Evolutionary conservation across 2,113 vertebrate species (phyloP).

Genomic region (Coptodon bakossiorum): DNA sequence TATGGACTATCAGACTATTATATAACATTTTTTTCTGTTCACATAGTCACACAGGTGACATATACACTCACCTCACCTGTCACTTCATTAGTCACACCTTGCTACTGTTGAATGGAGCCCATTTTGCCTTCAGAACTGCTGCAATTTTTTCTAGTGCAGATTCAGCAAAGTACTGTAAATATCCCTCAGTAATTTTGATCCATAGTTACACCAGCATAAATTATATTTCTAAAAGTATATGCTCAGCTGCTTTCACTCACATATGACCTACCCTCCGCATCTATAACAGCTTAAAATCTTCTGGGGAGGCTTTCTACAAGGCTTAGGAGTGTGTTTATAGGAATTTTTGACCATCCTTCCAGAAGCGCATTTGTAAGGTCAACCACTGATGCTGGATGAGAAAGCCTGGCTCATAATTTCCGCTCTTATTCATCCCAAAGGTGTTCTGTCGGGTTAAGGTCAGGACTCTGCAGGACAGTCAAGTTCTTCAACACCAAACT

Average conservation of each 20-base stretch:
- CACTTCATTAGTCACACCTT: accelerated
- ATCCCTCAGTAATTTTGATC: background rate
- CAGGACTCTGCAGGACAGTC: background rate
- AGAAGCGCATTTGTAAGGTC: accelerated
- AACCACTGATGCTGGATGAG: background rate
- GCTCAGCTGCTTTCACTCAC: background rate
- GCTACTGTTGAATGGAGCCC: accelerated
- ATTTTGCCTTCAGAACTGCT: background rate
- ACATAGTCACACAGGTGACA: background rate
- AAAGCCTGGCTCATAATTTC: background rate
- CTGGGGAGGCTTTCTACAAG: background rate
- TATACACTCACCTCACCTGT: background rate
- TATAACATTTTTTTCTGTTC: background rate
- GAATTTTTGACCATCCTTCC: background rate
- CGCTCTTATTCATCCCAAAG: background rate
- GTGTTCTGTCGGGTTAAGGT: background rate
- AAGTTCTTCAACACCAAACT: background rate
- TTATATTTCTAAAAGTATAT: background rate
- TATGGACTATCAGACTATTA: background rate
- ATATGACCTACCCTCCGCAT: background rate
- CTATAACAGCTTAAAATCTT: background rate
- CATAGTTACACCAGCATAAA: background rate
- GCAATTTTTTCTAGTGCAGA: background rate
- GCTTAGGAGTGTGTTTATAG: background rate
- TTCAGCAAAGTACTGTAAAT: background rate